Evolutionary conservation across 2,797 vertebrate genomes (phyloP), one percentile per base, ranked within the genome.

Genomic region (Centroberyx gerrardi): DNA sequence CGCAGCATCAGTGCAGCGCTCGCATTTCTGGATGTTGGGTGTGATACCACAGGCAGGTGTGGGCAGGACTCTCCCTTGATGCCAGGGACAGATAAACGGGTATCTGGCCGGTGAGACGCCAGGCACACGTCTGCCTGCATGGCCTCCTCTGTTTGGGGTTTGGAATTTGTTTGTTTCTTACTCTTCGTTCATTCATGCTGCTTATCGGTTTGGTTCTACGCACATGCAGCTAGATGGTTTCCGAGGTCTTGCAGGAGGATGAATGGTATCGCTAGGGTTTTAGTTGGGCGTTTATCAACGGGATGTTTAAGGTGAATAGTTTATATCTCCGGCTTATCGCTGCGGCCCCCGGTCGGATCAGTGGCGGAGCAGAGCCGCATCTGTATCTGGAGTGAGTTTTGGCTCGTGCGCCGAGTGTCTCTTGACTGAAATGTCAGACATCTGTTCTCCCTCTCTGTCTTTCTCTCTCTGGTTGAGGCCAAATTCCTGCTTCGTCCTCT

Each of bases 91-190:
- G 93, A 93, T 93, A 91, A 86, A 69, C 1, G 4, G 68, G 79
- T 90, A 83, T 90, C 86, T 77, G 75, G 76, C 65, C 51, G 48
- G 68, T 70, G 78, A 79, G 90, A 93, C 82, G 87, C 86, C 90
- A 82, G 78, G 70, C 76, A 69, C 78, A 83, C 78, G 84, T 73
- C 70, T 61, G 74, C 85, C 87, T 74, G 75, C 81, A 62, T 62
- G 14, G 29, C 69, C 73, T 64, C 77, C 82, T 62, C 67, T 88
- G 81, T 88, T 90, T 87, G 66, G 87, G 85, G 58, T 87, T 73
- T 80, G 85, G 87, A 81, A 82, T 87, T 83, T 84, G 81, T 87
- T 90, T 89, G 87, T 92, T 91, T 91, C 81, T 82, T 77, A 38
- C 86, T 89, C 76, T 31, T 84, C 82, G 78, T 90, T 89, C 92